Percentiles rank a stretch among this genome's conserved stretches.
These are phyloP conservation scores for Triplophysa rosa DNA, from an alignment of 2,113 vertebrate genomes.

Conservation along the genomic window DNA sequence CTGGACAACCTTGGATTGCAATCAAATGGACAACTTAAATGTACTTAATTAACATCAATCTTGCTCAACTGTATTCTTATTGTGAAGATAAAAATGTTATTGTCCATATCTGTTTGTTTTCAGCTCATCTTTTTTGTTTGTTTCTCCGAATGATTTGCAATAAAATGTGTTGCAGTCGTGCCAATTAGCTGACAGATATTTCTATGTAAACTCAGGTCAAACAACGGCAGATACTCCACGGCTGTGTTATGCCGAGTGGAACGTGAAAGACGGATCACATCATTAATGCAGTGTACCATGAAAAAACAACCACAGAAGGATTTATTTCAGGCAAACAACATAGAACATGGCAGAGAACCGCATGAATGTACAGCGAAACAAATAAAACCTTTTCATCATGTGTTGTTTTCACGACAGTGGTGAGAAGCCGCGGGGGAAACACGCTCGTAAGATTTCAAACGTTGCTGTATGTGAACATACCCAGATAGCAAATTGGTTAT, in stretches of 20 bases:
- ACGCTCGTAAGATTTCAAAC: neutral
- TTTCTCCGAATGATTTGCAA: neutral
- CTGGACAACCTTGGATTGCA: too few species aligned
- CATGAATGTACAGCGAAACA: neutral
- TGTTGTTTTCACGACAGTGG: neutral
- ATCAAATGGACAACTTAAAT: too few species aligned
- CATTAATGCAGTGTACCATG: slow-evolving; percentile 15
- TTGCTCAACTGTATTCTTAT: too few species aligned
- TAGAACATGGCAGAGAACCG: neutral
- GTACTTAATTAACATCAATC: too few species aligned
- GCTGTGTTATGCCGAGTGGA: neutral
- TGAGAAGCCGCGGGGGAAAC: neutral
- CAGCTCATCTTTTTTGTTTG: too few species aligned
- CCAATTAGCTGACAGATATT: slow-evolving; percentile 19
- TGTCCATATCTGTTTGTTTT: too few species aligned
- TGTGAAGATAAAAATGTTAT: too few species aligned
- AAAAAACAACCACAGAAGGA: neutral
- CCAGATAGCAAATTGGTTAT: too few species aligned
- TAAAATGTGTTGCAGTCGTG: slow-evolving; percentile 6
- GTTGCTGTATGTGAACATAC: neutral
- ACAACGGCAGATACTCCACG: neutral
- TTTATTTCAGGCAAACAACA: slow-evolving; percentile 4
- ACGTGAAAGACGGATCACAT: slow-evolving; percentile 28
- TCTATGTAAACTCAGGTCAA: slow-evolving; percentile 16
- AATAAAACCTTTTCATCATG: neutral